Evolutionary conservation across 2,888 invertebrate genomes (phyloP).

Genomic region (Escarpia spicata): DNA sequence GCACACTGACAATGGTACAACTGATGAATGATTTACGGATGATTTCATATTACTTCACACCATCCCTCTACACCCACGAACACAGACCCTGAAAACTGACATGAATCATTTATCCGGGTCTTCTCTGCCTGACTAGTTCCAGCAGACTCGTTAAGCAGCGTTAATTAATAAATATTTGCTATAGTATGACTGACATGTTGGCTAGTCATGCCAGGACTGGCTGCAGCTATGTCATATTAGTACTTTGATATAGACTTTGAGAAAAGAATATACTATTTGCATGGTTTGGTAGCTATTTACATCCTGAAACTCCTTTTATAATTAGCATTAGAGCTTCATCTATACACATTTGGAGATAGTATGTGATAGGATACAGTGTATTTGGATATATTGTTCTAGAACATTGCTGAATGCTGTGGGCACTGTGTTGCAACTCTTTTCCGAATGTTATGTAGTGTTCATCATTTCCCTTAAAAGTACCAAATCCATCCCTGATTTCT

Average conservation of each 20-base stretch:
- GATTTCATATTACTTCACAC: conserved; percentile 4
- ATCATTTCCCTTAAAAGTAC: no score
- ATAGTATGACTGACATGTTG: background rate
- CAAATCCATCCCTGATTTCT: no score
- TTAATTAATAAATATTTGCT: conserved; percentile 13
- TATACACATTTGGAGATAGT: background rate
- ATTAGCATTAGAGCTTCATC: background rate
- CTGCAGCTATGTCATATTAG: background rate
- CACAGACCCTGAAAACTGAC: background rate
- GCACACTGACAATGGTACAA: background rate
- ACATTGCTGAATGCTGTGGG: no score
- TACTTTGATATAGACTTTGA: background rate
- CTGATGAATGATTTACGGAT: background rate
- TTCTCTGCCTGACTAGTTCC: background rate
- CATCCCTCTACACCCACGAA: background rate
- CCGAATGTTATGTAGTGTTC: no score
- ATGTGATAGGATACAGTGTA: background rate
- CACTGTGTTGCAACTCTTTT: no score
- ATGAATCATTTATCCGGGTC: background rate
- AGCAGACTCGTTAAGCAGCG: background rate
- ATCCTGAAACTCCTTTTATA: background rate
- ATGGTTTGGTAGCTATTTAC: background rate
- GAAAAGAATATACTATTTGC: background rate
- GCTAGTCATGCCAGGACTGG: background rate
- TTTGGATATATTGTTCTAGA: background rate